Base-by-base conservation (phyloP, 2,113 vertebrate species). In the Phalacrocorax carbo region DNA sequence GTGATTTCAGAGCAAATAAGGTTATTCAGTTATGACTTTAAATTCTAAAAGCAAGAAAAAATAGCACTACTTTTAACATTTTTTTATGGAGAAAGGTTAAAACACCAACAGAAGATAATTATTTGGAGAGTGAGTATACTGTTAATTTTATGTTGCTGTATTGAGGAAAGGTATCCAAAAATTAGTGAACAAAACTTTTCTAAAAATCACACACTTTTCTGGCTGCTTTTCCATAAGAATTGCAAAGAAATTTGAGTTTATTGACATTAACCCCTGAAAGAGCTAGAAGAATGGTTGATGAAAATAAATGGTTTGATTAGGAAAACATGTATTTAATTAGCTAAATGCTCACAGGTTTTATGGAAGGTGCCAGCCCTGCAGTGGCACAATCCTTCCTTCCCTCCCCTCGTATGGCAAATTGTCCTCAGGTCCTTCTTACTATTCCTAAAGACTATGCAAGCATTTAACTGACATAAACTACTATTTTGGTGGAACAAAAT, bases 351-450 rank as follows among this genome's bases (percentile, higher is more conserved):
- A 4, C 23, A 40, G 30, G 65, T 52, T 85, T 49, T 51, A 5
- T 2, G 81, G 17, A 17, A 79, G 38, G 30, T 79, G 26, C 7
- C 52, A 58, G 17, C 22, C 57, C 61, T 40, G 61, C n/a, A 55
- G 51, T 26, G 44, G 19, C 73, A 44, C 23, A 17, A 7, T 30
- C 44, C 51, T 80, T 82, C 88, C 26, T 76, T 77, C 52, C 42
- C 25, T 76, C 16, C 55, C 5, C 0, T 36, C 36, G 8, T 6
- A 44, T 0, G 2, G 30, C 14, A 68, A n/a, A 48, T n/a, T 4
- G 10, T 42, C 78, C 78, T 85, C 66, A 57, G 40, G 49, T 64
- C 42, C 80, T 66, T 52, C 18, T 42, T 46, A 3, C 54, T 42
- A 0, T 29, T 86, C 42, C 55, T 73, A 7, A 71, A 78, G 42